Evolutionary conservation across 2,888 invertebrate species (phyloP).

Genomic region (Venusia cambrica): DNA sequence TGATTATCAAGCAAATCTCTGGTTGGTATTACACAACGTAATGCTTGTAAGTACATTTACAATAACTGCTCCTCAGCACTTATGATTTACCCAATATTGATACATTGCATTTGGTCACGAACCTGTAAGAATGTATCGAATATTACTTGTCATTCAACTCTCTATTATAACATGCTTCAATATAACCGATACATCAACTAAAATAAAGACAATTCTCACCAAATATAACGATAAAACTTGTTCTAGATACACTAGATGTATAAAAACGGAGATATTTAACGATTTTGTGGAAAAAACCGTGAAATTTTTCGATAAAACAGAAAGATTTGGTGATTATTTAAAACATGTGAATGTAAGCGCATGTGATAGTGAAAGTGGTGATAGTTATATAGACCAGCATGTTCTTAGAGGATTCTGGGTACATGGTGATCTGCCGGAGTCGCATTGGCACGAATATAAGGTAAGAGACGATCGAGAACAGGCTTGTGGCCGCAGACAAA

Average conservation of each 20-base stretch:
- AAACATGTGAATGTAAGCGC: constrained; percentile 45
- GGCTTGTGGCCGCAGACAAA: no score
- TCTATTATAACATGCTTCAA: constrained; percentile 35
- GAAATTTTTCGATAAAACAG: constrained; percentile 42
- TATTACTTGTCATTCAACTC: constrained; percentile 40
- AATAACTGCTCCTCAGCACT: no score
- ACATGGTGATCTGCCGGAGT: constrained; percentile 46
- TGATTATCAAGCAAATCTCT: no score
- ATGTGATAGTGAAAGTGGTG: constrained; percentile 35
- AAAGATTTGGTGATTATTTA: constrained; percentile 43
- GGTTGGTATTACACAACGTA: no score
- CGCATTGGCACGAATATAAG: constrained; percentile 68
- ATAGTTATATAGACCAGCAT: constrained; percentile 40
- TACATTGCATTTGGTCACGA: constrained; percentile 2
- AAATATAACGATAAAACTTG: constrained; percentile 32
- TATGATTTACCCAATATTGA: no score
- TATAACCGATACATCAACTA: constrained; percentile 39
- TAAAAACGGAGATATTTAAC: constrained; percentile 27
- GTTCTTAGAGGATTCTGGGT: constrained; percentile 49
- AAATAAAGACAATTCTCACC: constrained; percentile 39
- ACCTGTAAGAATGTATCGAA: constrained; percentile 27
- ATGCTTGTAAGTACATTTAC: no score
- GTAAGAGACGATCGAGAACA: no score
- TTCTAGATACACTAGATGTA: constrained; percentile 34
- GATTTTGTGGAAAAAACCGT: constrained; percentile 39